Base-by-base conservation (phyloP, 2,797 vertebrate genomes). In the Macropus fuliginosus region DNA sequence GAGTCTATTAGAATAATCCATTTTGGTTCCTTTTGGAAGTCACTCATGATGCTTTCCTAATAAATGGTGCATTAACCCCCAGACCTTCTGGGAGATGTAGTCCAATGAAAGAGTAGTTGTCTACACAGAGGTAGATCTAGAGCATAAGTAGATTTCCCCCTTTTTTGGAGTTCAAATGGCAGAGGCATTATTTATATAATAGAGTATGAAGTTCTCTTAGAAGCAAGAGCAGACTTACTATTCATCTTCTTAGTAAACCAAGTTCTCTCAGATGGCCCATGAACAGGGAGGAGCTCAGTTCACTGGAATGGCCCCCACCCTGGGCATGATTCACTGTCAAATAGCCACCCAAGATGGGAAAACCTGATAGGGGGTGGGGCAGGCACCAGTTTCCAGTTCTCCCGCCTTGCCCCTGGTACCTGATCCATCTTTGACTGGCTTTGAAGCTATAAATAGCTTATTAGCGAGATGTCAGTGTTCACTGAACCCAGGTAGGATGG, bases 241-340 rank as follows among this genome's bases (percentile, higher is more conserved):
- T 5, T 50, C 54, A 0, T n/a, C 24, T 92, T 24, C 81, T 55
- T 89, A 21, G 5, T 59, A 94, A 87, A 40, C 14, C 50, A 5
- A 0, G 2, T 55, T 93, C 97, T 91, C 91, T 95, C n/a, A 54
- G 46, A 50, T 93, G 62, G n/a, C 52, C 27, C 54, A 0, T 0
- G 28, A 94, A 55, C 34, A 91, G 91, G 97, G 95, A 94, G 95
- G 90, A 62, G 52, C 56, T 89, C 66, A 18, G 16, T 54, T 91
- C 12, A 46, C 57, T 93, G 11, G 92, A 14, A 89, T 2, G 54
- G 96, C 52, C 54, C 57, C 93, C 81, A 94, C 89, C 96, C 90
- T 16, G 16, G 40, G 16, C 0, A 9, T 98, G 97, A 98, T 57
- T 98, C 97, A 98, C 92, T 34, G 91, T 9, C 12, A n/a, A 46